A percentile compares a stretch with the other conserved stretches of the same genome.
phyloP scores from a whole-genome alignment of 2,797 vertebrate genomes.

The Apogon talboti region DNA sequence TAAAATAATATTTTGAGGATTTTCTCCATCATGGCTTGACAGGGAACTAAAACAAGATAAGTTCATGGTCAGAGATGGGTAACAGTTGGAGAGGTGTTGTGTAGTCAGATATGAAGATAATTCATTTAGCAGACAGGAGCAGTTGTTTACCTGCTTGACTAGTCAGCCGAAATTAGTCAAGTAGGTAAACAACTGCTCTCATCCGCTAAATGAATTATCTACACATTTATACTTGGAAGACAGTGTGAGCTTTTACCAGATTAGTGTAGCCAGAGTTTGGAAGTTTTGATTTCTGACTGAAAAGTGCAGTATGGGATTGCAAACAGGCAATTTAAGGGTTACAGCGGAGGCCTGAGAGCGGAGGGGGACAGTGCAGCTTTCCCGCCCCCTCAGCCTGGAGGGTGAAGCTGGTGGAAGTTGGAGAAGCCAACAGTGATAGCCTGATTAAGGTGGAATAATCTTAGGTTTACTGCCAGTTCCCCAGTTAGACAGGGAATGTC shows the following conservation, averaged over 20 bases:
- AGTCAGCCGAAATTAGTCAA: too few relatives aligned
- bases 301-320: constrained; percentile 18
- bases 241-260: too few relatives aligned
- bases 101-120: too few relatives aligned
- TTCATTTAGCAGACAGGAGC: too few relatives aligned
- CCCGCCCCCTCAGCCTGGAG: constrained; percentile 12
- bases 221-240: too few relatives aligned
- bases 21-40: constrained; percentile 28
- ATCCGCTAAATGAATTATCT: too few relatives aligned
- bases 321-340: constrained; percentile 16
- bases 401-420: constrained; percentile 29
- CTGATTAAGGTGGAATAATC: constrained; percentile 54
- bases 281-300: constrained; percentile 24
- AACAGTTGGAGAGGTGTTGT: constrained; percentile 11
- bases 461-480: constrained; percentile 45
- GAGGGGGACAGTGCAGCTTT: constrained; percentile 24
- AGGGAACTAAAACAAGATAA: constrained; percentile 31
- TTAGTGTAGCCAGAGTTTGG: constrained; percentile 23
- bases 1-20: constrained; percentile 22
- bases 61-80: constrained; percentile 6
- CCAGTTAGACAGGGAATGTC: constrained; percentile 29
- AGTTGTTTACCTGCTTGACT: too few relatives aligned
- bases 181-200: too few relatives aligned
- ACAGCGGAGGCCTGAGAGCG: constrained; percentile 21
- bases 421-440: constrained; percentile 34